Evolutionary conservation across 2,113 vertebrate genomes (phyloP), one percentile per base, ranked within the genome.

Genomic region (Syngnathoides biaculeatus): DNA sequence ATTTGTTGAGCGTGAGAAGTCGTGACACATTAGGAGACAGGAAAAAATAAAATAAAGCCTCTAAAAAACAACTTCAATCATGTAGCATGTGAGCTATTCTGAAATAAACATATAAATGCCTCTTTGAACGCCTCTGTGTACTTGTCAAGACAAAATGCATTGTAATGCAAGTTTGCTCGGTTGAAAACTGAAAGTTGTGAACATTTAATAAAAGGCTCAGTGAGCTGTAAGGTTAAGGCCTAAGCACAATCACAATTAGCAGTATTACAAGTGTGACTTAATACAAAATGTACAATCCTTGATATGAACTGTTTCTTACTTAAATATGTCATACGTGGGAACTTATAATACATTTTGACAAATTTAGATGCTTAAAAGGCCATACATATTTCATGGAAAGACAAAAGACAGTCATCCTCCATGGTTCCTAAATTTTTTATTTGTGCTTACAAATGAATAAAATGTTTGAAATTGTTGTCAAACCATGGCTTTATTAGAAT

Each of bases 71-170:
- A 38, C 60, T 26, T 57, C 62, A 78, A 57, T 71, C 64, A 40
- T 87, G 81, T 85, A 80, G 80, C 84, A 87, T 85, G 84, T 75
- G 30, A 73, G 64, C 71, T 79, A 56, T 78, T 79, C 57, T 56
- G 39, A 57, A 71, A 80, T 69, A 81, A 79, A 79, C 43, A 69
- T 50, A 27, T 38, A 65, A 66, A 57, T 42, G 55, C 55, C n/a
- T 53, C 53, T 50, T n/a, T 52, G 20, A 11, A 52, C 26, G 60
- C 69, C 7, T 60, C 14, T 13, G 38, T 30, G 26, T 57, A 9
- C 14, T 27, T 17, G 14, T 57, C 14, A 17, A 19, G 52, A 30
- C 55, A 52, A 52, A 52, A 22, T 52, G 8, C 48, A 52, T 35
- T 3, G 6, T 35, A 48, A 19, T 48, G 15, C 45, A 48, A 48